Percentiles rank a stretch among this genome's conserved stretches.
Conservation (phyloP, 2,113 vertebrate species). For the Colaptes auratus region DNA sequence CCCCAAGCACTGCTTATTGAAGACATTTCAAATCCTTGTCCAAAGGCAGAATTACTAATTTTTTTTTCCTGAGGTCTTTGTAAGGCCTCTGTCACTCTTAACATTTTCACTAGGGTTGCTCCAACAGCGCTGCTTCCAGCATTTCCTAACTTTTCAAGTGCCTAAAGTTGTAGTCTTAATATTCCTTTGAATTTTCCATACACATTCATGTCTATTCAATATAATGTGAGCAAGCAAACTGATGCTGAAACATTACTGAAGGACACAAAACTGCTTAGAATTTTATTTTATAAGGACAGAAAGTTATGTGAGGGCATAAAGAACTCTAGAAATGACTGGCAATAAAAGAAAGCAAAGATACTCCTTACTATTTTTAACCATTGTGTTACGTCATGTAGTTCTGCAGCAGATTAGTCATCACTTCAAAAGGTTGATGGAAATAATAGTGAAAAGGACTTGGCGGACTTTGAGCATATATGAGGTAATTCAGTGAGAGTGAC, state of each 20-base stretch:
- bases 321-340: background rate
- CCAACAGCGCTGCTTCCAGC: background rate
- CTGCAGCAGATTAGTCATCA: constrained; percentile 53
- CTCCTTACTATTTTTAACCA: constrained; percentile 48
- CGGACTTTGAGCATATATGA: constrained; percentile 6
- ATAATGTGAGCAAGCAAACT: background rate
- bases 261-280: background rate
- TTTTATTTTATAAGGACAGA: background rate
- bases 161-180: background rate
- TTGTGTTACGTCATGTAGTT: constrained; percentile 47
- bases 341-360: constrained; percentile 26
- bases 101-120: background rate
- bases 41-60: background rate
- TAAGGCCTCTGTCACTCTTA: background rate
- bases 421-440: constrained; percentile 50
- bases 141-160: background rate
- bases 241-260: background rate
- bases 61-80: background rate
- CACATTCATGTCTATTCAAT: background rate
- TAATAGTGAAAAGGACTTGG: constrained; percentile 53
- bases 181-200: background rate
- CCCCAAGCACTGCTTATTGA: background rate
- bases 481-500: constrained; percentile 40
- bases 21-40: background rate
- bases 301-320: constrained; percentile 1